A percentile compares a stretch with the other conserved stretches of the same genome.
These are phyloP conservation scores for Drosophila oshimai DNA, from an alignment of 1,140 invertebrate species.

Conservation along the genomic window DNA sequence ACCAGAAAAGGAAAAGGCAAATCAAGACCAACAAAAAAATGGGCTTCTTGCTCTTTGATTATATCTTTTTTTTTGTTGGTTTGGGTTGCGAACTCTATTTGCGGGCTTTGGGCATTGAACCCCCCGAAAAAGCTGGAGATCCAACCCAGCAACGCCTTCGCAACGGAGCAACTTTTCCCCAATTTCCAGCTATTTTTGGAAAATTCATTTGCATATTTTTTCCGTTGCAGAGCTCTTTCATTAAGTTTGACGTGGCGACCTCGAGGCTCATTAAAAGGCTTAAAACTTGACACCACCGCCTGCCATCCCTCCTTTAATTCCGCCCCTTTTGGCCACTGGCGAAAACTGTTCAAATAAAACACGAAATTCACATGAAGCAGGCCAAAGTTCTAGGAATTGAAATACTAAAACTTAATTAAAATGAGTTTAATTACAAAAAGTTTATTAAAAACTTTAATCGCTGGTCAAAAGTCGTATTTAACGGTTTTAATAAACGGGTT, in stretches of 20 bases:
- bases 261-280: slow-evolving; percentile 66
- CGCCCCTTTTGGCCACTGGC: neutral
- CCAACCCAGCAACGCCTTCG: slow-evolving; percentile 23
- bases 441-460: neutral
- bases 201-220: slow-evolving; percentile 58
- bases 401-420: slow-evolving; percentile 16
- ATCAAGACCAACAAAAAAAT: slow-evolving; percentile 12
- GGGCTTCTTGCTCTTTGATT: slow-evolving; percentile 61
- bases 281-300: slow-evolving; percentile 49
- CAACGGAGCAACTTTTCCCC: slow-evolving; percentile 25
- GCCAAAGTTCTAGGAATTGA: neutral
- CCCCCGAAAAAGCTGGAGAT: neutral
- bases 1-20: slow-evolving; percentile 18
- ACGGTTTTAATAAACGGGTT: neutral
- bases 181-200: slow-evolving; percentile 27
- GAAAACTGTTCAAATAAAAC: slow-evolving; percentile 15
- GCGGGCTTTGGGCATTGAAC: neutral
- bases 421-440: slow-evolving; percentile 5
- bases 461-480: neutral
- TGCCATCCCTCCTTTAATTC: neutral
- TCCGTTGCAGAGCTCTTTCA: slow-evolving; percentile 38
- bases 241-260: slow-evolving; percentile 57
- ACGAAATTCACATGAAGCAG: neutral
- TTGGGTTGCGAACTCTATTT: slow-evolving; percentile 32
- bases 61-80: slow-evolving; percentile 23